Conservation (phyloP, 2,888 invertebrate species). For the Torymus aiolomorphi region DNA sequence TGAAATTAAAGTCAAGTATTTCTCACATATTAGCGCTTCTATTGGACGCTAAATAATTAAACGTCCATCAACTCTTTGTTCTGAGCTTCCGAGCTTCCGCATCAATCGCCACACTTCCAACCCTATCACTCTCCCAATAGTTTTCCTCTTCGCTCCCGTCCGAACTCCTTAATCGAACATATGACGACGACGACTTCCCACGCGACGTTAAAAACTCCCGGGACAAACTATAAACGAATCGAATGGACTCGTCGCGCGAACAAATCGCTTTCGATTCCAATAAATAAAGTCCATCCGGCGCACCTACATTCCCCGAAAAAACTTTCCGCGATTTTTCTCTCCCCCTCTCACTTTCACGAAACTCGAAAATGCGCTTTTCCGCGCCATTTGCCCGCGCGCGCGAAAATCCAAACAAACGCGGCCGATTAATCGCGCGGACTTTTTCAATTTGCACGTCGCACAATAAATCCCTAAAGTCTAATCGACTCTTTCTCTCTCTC, state of each 20-base stretch:
- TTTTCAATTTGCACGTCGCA: slow-evolving; percentile 10
- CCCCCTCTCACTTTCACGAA: no score
- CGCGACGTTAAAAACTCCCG: slow-evolving; percentile 5
- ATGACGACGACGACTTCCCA: no score
- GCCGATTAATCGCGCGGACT: background rate
- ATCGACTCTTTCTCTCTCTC: slow-evolving; percentile 6
- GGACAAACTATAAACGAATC: slow-evolving; percentile 14
- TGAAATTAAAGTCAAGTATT: no score
- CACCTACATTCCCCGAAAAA: background rate
- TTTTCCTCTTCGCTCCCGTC: no score
- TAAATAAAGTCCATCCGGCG: slow-evolving; percentile 10
- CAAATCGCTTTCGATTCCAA: slow-evolving; percentile 34
- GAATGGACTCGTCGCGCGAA: slow-evolving; percentile 8
- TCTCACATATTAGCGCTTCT: no score
- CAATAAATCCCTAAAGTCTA: slow-evolving; percentile 17
- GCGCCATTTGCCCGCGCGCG: background rate
- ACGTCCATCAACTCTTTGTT: no score
- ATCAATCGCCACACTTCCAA: no score
- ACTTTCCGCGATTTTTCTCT: slow-evolving; percentile 26
- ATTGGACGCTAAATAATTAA: no score
- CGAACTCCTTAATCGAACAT: no score
- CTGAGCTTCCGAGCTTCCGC: no score
- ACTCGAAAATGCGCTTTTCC: background rate
- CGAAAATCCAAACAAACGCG: slow-evolving; percentile 10
- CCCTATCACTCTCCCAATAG: no score